Evolutionary conservation across 2,888 invertebrate species (phyloP).

Genomic region (Cephus spinipes): DNA sequence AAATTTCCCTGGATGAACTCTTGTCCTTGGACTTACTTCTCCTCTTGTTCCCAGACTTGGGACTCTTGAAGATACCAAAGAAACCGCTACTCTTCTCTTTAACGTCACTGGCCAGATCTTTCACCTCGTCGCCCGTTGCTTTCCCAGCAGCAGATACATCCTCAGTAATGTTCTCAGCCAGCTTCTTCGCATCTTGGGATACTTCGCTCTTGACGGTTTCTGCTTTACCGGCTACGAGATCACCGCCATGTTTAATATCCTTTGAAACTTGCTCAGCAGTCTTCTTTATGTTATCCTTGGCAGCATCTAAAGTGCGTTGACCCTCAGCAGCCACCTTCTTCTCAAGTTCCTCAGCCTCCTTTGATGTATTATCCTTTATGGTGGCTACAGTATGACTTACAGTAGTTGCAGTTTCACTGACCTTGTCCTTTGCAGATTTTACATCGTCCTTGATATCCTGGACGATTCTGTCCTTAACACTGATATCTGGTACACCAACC

Average conservation of each 20-base stretch:
- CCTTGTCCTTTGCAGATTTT: neutral
- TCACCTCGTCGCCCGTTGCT: constrained; percentile 20
- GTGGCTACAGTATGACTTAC: neutral
- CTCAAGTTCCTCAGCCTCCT: neutral
- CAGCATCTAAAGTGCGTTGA: neutral
- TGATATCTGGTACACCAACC: neutral
- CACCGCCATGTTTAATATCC: neutral
- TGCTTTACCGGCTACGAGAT: too few relatives aligned
- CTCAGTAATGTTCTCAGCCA: constrained; percentile 30
- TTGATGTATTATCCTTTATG: neutral
- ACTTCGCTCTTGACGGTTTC: constrained; percentile 21
- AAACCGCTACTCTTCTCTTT: constrained; percentile 28
- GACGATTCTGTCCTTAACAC: neutral
- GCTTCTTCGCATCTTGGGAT: constrained; percentile 33
- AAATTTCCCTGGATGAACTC: constrained; percentile 26
- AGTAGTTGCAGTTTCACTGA: neutral
- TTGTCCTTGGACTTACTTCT: constrained; percentile 34
- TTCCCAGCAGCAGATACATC: constrained; percentile 4
- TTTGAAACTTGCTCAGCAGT: neutral
- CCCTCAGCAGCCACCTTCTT: too few relatives aligned
- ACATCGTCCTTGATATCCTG: neutral
- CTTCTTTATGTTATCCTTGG: neutral
- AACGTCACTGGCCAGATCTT: constrained; percentile 23
- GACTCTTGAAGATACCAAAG: constrained; percentile 40
- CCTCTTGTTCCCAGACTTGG: constrained; percentile 33